Evolutionary conservation across 2,888 invertebrate species (phyloP), one percentile per base, ranked within the genome.

Genomic region (Epistrophella euchroma): DNA sequence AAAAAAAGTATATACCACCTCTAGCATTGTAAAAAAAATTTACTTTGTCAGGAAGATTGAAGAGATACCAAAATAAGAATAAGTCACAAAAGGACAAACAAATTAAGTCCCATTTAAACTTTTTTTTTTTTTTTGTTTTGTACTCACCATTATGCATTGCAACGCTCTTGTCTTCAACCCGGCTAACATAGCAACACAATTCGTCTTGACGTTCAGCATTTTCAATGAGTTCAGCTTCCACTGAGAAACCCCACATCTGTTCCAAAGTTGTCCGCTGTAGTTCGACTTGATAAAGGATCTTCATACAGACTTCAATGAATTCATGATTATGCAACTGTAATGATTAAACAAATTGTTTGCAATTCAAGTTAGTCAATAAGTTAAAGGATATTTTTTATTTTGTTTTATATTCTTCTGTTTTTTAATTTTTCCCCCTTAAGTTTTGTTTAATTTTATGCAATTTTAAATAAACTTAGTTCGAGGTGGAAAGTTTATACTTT

Each of bases 181-280:
- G 95, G 93, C 98, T 98, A 90, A 99, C 98, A 93, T 98, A 99
- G 93, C 98, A 98, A 93, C 98, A 98, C 60, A 99, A 95, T 92
- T 99, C 98, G 92, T 98, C 98, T 92, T 98, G 98, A 72, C 98
- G 94, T 92, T 98, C 98, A 11, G 97, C 96, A 93, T 98, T 98
- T 92, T 98, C 98, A 88, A 98, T 98, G 80, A 99, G 94, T 93
- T 99, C 98, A 4, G 98, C 98, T 93, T 99, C 99, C 70, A 99
- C 98, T 88, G 97, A 97, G 94, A 99, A 98, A 89, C 99, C 99
- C 97, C 98, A 99, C 97, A 98, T 98, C 92, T 97, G 97, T 90
- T 98, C 98, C 90, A 97, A 94, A 11, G 97, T 97, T 88, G 95
- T 96, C 86, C 98, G 95, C 90, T 97, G 96, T 90, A 99, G 94